Conservation (phyloP, 2,888 invertebrate species). For the Epinotia ramella region DNA sequence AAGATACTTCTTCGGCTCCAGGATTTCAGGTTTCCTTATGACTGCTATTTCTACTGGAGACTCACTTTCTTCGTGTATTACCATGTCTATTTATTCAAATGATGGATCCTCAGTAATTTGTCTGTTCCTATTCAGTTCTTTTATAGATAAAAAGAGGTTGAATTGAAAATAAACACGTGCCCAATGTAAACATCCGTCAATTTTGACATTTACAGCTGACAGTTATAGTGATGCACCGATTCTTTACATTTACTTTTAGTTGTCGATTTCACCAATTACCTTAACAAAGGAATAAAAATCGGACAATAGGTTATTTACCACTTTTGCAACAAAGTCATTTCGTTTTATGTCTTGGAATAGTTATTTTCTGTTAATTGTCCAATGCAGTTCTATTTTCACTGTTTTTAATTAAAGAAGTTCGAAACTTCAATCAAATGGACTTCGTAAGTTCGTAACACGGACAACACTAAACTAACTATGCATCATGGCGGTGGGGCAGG, state of each 20-base stretch:
- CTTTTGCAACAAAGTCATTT: not conserved
- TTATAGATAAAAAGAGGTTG: not conserved
- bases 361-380: not conserved
- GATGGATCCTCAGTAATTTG: not conserved
- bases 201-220: slow-evolving; percentile 29
- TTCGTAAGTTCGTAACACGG: slow-evolving; percentile 2
- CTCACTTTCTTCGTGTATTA: slow-evolving; percentile 60
- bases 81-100: slow-evolving; percentile 54
- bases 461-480: slow-evolving; percentile 10
- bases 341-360: no score
- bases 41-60: slow-evolving; percentile 54
- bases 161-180: slow-evolving; percentile 21
- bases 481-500: slow-evolving; percentile 18
- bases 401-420: not conserved
- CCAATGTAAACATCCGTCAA: not conserved
- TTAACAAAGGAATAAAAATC: not conserved
- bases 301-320: not conserved
- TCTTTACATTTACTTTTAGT: not conserved
- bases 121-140: not conserved
- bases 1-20: slow-evolving; percentile 59
- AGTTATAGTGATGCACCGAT: slow-evolving; percentile 19
- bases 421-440: not conserved
- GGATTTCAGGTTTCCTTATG: slow-evolving; percentile 51
- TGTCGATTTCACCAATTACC: not conserved
- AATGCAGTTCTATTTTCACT: not conserved